These are phyloP conservation scores for Chloebia gouldiae DNA, from an alignment of 2,113 vertebrate species.

Conservation along the genomic window DNA sequence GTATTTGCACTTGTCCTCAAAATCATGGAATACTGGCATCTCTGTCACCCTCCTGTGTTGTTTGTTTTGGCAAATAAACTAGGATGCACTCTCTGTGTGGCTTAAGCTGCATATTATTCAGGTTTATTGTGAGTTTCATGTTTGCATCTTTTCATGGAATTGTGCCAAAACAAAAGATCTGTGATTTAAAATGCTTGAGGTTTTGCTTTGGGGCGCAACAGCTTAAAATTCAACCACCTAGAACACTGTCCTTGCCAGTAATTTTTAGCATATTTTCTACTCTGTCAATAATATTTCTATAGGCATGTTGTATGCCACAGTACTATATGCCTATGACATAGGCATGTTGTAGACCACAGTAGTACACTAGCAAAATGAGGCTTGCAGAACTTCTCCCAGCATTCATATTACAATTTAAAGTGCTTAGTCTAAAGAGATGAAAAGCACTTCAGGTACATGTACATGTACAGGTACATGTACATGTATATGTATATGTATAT, in stretches of 20 bases:
- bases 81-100: not conserved
- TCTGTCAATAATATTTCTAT: not conserved
- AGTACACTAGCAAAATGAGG: not conserved
- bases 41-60: not conserved
- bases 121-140: not conserved
- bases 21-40: not conserved
- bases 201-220: not conserved
- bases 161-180: not conserved
- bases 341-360: not conserved
- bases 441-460: not conserved
- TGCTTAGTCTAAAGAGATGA: not conserved
- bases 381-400: not conserved
- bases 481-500: too few species aligned
- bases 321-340: too few species aligned
- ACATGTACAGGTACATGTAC: too few species aligned
- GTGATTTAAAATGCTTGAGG: not conserved
- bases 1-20: not conserved
- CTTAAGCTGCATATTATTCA: not conserved
- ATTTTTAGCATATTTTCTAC: not conserved
- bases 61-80: not conserved
- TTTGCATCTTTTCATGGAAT: not conserved
- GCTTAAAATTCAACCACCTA: not conserved
- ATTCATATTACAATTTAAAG: not conserved
- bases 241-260: not conserved
- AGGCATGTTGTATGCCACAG: not conserved